phyloP scores from a whole-genome alignment of 2,113 vertebrate species.

The Neomonachus schauinslandi region DNA sequence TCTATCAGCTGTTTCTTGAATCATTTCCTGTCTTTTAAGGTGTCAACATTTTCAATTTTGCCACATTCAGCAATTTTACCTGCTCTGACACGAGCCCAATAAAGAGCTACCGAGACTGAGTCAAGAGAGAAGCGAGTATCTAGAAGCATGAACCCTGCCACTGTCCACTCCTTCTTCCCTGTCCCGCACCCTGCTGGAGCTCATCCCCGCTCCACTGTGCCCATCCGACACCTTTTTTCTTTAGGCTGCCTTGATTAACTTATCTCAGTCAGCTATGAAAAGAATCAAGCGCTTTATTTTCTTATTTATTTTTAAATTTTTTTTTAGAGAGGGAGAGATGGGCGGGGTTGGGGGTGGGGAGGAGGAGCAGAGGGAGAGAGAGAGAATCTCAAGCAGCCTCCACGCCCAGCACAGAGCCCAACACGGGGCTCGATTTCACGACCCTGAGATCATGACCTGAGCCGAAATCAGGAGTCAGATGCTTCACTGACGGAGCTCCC shows the following conservation, averaged over 20 bases:
- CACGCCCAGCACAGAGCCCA: neutral
- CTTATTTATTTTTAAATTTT: neutral
- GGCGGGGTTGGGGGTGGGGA: neutral
- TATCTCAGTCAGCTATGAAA: neutral
- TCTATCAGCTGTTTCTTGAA: constrained; percentile 46
- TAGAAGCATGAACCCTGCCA: neutral
- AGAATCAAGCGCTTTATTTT: neutral
- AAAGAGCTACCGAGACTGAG: constrained; percentile 12
- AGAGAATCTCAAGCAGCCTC: neutral
- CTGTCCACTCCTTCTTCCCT: neutral
- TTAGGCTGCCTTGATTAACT: constrained; percentile 6
- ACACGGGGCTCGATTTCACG: neutral
- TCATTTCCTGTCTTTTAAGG: constrained; percentile 31
- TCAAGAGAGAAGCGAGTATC: neutral
- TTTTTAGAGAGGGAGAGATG: neutral
- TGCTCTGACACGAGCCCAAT: neutral
- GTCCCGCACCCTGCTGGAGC: neutral
- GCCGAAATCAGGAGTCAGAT: neutral
- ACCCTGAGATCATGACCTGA: neutral
- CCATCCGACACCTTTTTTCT: neutral
- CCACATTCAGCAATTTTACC: constrained; percentile 37
- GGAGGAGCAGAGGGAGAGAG: neutral
- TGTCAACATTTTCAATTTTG: constrained; percentile 53
- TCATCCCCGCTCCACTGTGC: neutral
- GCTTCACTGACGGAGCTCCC: neutral